A percentile compares a stretch with the other conserved stretches of the same genome.
These are phyloP conservation scores for Tryphoninae sp. DNA, from an alignment of 2,888 invertebrate species.

Conservation along the genomic window DNA sequence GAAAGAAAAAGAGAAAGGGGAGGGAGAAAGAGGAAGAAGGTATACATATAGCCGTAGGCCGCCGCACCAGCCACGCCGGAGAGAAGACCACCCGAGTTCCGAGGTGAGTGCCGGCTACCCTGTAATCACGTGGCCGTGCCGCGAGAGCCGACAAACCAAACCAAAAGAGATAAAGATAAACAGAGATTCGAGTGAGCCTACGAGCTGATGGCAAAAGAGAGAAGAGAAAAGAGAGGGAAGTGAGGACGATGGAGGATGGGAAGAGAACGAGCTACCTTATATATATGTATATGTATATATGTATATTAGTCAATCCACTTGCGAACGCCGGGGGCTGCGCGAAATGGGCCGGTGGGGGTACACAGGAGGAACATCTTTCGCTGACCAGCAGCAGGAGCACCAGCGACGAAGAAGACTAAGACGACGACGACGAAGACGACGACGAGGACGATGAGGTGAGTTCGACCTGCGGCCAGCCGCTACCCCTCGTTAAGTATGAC, in stretches of 20 bases:
- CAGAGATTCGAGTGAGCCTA: slow-evolving; percentile 79
- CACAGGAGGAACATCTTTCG: slow-evolving; percentile 53
- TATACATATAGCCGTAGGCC: slow-evolving; percentile 60
- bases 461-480: slow-evolving; percentile 60
- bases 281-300: slow-evolving; percentile 4
- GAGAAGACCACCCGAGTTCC: slow-evolving; percentile 81
- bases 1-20: slow-evolving; percentile 36
- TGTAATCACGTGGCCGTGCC: slow-evolving; percentile 81
- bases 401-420: background rate
- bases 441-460: slow-evolving; percentile 49
- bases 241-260: slow-evolving; percentile 49
- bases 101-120: slow-evolving; percentile 81
- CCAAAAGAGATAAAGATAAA: slow-evolving; percentile 81
- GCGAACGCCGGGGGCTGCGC: slow-evolving; percentile 53
- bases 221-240: slow-evolving; percentile 63
- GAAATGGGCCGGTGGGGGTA: slow-evolving; percentile 53
- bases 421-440: background rate
- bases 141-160: slow-evolving; percentile 81
- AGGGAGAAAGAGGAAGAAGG: slow-evolving; percentile 34
- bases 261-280: slow-evolving; percentile 33
- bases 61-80: slow-evolving; percentile 64
- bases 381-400: slow-evolving; percentile 39
- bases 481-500: slow-evolving; percentile 80
- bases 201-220: slow-evolving; percentile 75
- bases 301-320: slow-evolving; percentile 40